Evolutionary conservation across 2,113 vertebrate species (phyloP).

Genomic region (Zingel zingel): DNA sequence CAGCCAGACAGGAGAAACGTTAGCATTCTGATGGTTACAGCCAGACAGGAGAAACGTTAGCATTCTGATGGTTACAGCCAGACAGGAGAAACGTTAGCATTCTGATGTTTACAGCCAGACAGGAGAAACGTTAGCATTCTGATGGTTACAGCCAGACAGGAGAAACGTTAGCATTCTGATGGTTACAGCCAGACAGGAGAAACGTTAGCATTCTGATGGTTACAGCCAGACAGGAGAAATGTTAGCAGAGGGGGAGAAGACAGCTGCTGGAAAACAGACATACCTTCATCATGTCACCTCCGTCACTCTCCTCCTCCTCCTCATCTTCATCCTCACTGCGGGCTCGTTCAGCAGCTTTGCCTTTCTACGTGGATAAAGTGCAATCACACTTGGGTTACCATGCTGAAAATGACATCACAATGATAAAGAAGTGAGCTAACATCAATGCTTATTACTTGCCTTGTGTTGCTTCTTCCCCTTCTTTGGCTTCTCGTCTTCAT

Average conservation of each 20-base stretch:
- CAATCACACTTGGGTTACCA: constrained; percentile 9
- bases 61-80: background rate
- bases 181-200: background rate
- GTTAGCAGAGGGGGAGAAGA: background rate
- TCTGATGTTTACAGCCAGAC: background rate
- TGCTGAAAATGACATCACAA: background rate
- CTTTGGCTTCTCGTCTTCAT: constrained; percentile 56
- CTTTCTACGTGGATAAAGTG: constrained; percentile 56
- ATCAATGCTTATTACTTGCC: constrained; percentile 24
- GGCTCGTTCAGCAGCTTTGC: constrained; percentile 52
- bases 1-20: background rate
- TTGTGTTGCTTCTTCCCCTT: constrained; percentile 68
- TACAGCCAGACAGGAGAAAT: background rate
- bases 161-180: background rate
- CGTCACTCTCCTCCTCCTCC: constrained; percentile 74
- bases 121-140: background rate
- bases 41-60: background rate
- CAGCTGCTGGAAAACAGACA: background rate
- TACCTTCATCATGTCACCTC: constrained; percentile 81
- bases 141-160: background rate
- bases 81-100: background rate
- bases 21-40: background rate
- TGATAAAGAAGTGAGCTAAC: background rate
- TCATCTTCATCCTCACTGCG: constrained; percentile 69
- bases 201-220: background rate